These are phyloP conservation scores for Prunella himalayana DNA, from an alignment of 2,113 vertebrate genomes.

Conservation along the genomic window DNA sequence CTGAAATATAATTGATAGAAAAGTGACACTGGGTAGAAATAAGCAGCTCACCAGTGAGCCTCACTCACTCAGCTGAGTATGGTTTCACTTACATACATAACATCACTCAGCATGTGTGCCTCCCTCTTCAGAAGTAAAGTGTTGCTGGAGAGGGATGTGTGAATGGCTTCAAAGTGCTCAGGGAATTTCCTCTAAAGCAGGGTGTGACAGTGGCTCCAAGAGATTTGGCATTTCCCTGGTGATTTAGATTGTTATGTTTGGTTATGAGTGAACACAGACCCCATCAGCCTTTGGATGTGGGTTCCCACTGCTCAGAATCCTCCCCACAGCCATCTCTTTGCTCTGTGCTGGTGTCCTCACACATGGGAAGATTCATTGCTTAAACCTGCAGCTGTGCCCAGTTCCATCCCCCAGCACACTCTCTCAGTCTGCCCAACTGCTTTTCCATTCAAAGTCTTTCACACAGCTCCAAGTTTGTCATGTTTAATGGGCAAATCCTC, in stretches of 20 bases:
- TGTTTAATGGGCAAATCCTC: not conserved
- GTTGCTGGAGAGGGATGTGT: constrained; percentile 9
- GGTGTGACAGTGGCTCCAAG: not conserved
- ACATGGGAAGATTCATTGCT: not conserved
- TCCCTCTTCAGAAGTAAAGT: not conserved
- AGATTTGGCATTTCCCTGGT: not conserved
- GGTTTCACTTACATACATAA: constrained; percentile 1
- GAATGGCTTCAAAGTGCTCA: not conserved
- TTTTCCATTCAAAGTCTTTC: not conserved
- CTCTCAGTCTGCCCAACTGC: not conserved
- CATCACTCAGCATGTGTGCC: constrained; percentile 4
- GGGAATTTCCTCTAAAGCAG: not conserved
- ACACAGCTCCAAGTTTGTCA: not conserved
- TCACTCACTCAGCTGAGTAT: not conserved
- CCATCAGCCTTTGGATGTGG: not conserved
- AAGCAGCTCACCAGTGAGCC: not conserved
- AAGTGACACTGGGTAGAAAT: not conserved
- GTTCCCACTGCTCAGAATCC: not conserved
- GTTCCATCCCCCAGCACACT: not conserved
- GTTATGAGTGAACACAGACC: not conserved
- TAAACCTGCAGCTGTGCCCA: not conserved
- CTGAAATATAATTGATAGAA: not conserved
- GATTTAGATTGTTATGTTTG: not conserved
- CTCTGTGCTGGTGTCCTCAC: not conserved
- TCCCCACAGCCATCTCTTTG: not conserved